These are phyloP conservation scores for Phacellophora camtschatica DNA, from an alignment of 30 jellyfish, hydroid and myxozoan species.

Conservation along the genomic window DNA sequence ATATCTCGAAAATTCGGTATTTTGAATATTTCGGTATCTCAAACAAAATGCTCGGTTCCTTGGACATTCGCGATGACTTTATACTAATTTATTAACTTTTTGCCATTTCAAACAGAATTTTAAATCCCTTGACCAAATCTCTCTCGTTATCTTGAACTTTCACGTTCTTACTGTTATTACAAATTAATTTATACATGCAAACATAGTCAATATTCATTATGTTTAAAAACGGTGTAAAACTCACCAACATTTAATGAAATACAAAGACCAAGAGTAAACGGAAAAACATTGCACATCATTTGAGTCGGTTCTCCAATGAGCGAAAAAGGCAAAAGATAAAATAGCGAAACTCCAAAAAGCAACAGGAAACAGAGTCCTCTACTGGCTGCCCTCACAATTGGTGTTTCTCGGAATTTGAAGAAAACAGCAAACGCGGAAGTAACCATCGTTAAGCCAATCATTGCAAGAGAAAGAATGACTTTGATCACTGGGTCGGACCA, in stretches of 20 bases:
- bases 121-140: no score
- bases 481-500: constrained; percentile 15
- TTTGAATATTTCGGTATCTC: no score
- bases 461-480: constrained; percentile 2
- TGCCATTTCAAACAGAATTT: no score
- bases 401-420: constrained; percentile 34
- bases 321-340: constrained; percentile 52
- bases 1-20: no score
- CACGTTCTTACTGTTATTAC: no score
- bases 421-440: constrained; percentile 23
- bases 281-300: constrained; percentile 50
- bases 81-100: no score
- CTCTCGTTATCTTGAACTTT: no score
- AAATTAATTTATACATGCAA: no score
- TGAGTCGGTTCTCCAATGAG: constrained; percentile 56
- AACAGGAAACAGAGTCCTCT: constrained; percentile 64
- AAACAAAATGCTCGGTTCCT: no score
- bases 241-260: constrained; percentile 78
- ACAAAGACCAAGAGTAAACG: constrained; percentile 64
- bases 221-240: no score
- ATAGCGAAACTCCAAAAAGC: constrained; percentile 46
- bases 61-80: no score
- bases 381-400: constrained; percentile 72
- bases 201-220: no score
- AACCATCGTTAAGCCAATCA: constrained; percentile 14